Evolutionary conservation across 2,888 invertebrate genomes (phyloP), one percentile per base, ranked within the genome.

Genomic region (Eupithecia dodoneata): DNA sequence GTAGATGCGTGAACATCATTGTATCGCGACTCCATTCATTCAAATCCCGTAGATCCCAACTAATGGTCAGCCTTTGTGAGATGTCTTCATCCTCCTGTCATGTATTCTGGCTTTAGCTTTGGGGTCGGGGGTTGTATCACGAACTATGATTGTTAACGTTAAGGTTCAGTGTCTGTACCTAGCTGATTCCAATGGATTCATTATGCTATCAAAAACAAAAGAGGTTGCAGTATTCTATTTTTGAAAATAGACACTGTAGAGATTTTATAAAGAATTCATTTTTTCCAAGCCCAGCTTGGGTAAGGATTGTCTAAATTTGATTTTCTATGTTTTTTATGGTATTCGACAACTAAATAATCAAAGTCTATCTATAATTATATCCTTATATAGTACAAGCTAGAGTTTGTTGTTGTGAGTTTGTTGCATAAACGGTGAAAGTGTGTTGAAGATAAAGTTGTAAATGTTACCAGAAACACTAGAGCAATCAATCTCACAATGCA

Each of bases 51-150:
- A 75, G 75, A 82, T 79, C 81, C 78, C 75, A 77, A 76, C 81
- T 82, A 83, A 83, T 82, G 80, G 80, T 73, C 79, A 73, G 78
- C 76, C 79, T 79, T 81, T 83, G 82, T 81, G 69, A 49, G 67
- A n/a, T 0, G 41, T 52, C 52, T 55, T 55, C 2, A 9, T 44
- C 67, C 67, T 15, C 5, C 66, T 67, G n/a, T 67, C 4, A 45
- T 67, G 67, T 67, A 45, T 66, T 42, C 45, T 44, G 67, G 67
- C 67, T 67, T 44, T 44, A 45, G 44, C 44, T 67, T 45, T 67
- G 67, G 7, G 44, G 18, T 59, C 59, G 18, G 59, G 18, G 18
- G 59, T 59, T 18, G 67, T n/a, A 9, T 41, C 65, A 65, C 30
- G n/a, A 44, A 44, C 67, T 67, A 67, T 44, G 67, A 15, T 67